Evolutionary conservation across 1,140 invertebrate species (phyloP), one percentile per base, ranked within the genome.

Genomic region (Pseudomyrmex concolor): DNA sequence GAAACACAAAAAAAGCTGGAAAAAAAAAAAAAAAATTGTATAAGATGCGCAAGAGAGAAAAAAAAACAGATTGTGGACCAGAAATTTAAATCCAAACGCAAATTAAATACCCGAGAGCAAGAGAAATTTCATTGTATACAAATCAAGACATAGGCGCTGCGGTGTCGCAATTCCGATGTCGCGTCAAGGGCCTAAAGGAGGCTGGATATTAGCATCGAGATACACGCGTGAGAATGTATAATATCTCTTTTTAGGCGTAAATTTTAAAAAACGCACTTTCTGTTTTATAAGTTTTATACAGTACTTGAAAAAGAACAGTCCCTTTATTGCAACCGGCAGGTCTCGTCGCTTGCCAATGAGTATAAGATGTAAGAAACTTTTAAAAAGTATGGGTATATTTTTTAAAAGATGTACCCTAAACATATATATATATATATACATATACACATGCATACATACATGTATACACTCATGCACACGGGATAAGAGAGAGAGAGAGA

Each of bases 251-350:
- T 88, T 89, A 90, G 88, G 74, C 66, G 82, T 89, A 89, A 88
- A 87, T 86, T 86, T 89, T 89, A 83, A 88, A 89, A 34, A 34
- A 34, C 84, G 84, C 83, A 84, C 85, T 90, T 89, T 91, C 68
- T 84, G 81, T 91, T 91, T 91, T 90, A 90, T 90, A 91, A 91
- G 89, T 90, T 90, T 91, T 87, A 90, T 89, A 90, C 83, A 86
- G 87, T 88, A 87, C 87, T 89, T 86, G 74, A 55, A 86, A 83
- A 76, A 67, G 55, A 74, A 76, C 34, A 85, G 72, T 89, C 86
- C 89, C 90, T 90, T 81, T 62, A 19, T 83, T 68, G 62, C 76
- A 78, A 81, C 12, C 10, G 80, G 84, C 70, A 71, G 63, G 55
- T 25, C 17, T 63, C 1, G 63, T 85, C 55, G 19, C 74, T 83